Evolutionary conservation across 2,888 invertebrate genomes (phyloP).

Genomic region (Drosophila nr. fundita): DNA sequence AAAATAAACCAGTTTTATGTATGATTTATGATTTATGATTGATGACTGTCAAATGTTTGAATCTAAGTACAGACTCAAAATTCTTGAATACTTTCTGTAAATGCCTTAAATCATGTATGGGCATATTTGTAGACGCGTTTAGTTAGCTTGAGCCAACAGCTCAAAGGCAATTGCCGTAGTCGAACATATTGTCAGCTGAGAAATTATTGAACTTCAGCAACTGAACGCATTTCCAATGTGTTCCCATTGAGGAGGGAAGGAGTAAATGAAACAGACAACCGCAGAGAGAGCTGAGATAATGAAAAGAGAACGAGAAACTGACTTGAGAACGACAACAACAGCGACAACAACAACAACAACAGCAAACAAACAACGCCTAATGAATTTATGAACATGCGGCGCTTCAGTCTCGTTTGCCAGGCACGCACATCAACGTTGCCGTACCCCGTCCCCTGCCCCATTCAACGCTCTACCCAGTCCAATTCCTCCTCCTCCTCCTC

Average conservation of each 20-base stretch:
- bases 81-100: background rate
- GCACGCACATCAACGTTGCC: conserved; percentile 1
- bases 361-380: conserved; percentile 45
- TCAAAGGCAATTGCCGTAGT: background rate
- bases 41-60: background rate
- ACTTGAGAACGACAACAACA: conserved; percentile 42
- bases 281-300: conserved; percentile 43
- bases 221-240: conserved; percentile 39
- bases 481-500: conserved; percentile 16
- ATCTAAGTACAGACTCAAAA: background rate
- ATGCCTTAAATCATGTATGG: accelerated
- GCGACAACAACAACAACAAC: conserved; percentile 3
- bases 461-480: conserved; percentile 2
- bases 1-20: background rate
- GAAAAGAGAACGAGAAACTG: conserved; percentile 48
- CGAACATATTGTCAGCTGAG: conserved; percentile 19
- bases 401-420: conserved; percentile 40
- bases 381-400: conserved; percentile 71
- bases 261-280: conserved; percentile 11
- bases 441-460: background rate
- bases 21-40: background rate
- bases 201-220: conserved; percentile 62
- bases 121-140: background rate
- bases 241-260: background rate
- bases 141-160: background rate